Base-by-base conservation (phyloP, 2,888 invertebrate species). In the Plagiodera versicolora region DNA sequence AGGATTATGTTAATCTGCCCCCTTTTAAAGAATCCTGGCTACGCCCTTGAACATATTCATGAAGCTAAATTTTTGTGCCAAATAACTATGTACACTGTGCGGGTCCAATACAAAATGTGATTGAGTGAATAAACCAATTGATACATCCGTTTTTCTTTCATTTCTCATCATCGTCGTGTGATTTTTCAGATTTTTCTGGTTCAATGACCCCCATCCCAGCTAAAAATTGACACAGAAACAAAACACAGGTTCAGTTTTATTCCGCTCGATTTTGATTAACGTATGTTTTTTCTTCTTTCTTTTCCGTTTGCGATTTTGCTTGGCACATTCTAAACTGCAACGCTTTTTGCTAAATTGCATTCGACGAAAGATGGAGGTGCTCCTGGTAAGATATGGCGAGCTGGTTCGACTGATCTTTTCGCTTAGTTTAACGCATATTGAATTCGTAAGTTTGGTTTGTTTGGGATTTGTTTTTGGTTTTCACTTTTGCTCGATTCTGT, bases 111-210 rank as follows among this genome's bases (percentile, higher is more conserved):
- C 44, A 69, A 67, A 57, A 70, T 72, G 70, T 75, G 72, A 72
- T 68, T 63, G 69, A n/a, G n/a, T n/a, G n/a, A 67, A 67, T 60
- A 62, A 66, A 67, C 57, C 61, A 55, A 65, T 66, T 59, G 56
- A 69, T 61, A 72, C 66, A 66, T 69, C 65, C 66, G 71, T 74
- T 72, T 70, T 69, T 71, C 72, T 66, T 64, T 69, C 61, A 63
- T 73, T 54, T 66, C 70, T 70, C 71, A 57, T 57, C 61, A n/a
- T n/a, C n/a, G n/a, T n/a, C n/a, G n/a, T n/a, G 62, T 65, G 64
- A 67, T 72, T 74, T 79, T 80, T 76, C 80, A 81, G 80, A 80
- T 78, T 81, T 77, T 75, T 71, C 79, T 68, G 80, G 80, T 69
- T 80, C 80, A 71, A 78, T 80, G 78, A 80, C 79, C 64, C 80